Evolutionary conservation across 2,113 vertebrate species (phyloP).

Genomic region (Paradisaea rubra): DNA sequence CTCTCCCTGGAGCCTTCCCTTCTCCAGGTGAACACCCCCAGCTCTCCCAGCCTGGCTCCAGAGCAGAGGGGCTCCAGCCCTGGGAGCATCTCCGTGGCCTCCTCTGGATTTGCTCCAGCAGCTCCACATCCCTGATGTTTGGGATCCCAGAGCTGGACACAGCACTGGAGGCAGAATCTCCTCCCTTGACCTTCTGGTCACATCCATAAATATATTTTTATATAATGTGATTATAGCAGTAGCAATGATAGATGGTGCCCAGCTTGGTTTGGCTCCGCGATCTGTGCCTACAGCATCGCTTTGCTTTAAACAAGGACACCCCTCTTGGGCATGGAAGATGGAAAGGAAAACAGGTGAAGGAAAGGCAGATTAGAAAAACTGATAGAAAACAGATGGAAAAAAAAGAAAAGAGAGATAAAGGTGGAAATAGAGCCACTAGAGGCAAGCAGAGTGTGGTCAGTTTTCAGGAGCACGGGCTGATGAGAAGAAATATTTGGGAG

Average conservation of each 20-base stretch:
- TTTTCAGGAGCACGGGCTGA: background rate
- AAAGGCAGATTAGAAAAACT: background rate
- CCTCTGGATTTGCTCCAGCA: background rate
- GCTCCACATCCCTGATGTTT: accelerated
- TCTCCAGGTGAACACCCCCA: background rate
- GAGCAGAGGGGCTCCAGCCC: background rate
- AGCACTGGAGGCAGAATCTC: background rate
- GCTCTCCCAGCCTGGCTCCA: background rate
- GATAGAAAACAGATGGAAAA: background rate
- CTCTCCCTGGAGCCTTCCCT: background rate
- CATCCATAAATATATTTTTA: background rate
- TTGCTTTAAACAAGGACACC: accelerated
- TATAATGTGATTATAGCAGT: background rate
- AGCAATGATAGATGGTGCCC: background rate
- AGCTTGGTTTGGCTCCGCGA: background rate
- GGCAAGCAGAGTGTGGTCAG: background rate
- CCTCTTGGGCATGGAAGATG: background rate
- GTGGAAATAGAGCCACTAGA: background rate
- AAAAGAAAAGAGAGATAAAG: background rate
- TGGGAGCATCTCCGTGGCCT: background rate
- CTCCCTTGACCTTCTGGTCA: background rate
- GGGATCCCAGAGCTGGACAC: background rate
- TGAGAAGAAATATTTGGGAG: background rate
- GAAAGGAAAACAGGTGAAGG: background rate
- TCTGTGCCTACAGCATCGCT: background rate